Conservation (phyloP, 2,113 vertebrate genomes). For the Halichoeres trimaculatus region DNA sequence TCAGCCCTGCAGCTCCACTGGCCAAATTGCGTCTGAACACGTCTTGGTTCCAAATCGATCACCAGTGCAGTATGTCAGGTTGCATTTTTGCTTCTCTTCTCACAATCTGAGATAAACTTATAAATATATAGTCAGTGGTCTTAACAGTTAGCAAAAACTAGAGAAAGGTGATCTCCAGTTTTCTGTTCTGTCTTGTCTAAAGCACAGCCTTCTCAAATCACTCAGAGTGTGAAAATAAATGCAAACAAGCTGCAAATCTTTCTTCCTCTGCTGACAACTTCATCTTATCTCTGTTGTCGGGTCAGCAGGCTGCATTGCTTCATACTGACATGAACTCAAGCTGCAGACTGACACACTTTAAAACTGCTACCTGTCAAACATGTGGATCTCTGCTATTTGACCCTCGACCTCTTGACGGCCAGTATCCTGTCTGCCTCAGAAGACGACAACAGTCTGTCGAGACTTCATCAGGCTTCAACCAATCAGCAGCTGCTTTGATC, state of each 20-base stretch:
- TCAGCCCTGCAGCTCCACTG: no score
- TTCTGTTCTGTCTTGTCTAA: constrained; percentile 23
- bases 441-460: neutral
- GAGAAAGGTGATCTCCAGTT: no score
- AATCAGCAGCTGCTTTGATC: constrained; percentile 34
- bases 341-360: constrained; percentile 36
- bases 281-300: constrained; percentile 20
- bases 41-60: no score
- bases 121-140: no score
- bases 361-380: constrained; percentile 23
- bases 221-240: constrained; percentile 17
- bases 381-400: constrained; percentile 56
- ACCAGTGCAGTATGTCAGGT: no score
- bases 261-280: constrained; percentile 8
- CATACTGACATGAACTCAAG: constrained; percentile 1
- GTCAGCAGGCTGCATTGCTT: constrained; percentile 30
- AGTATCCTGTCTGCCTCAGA: constrained; percentile 17
- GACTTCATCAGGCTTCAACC: neutral
- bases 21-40: no score
- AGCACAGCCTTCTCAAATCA: neutral
- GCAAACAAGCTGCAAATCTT: neutral
- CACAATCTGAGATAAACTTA: no score
- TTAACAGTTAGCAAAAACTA: no score
- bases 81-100: no score
- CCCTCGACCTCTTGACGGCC: constrained; percentile 38